Conservation (phyloP, 2,888 invertebrate genomes). For the Drosophila pseudotalamancana region DNA sequence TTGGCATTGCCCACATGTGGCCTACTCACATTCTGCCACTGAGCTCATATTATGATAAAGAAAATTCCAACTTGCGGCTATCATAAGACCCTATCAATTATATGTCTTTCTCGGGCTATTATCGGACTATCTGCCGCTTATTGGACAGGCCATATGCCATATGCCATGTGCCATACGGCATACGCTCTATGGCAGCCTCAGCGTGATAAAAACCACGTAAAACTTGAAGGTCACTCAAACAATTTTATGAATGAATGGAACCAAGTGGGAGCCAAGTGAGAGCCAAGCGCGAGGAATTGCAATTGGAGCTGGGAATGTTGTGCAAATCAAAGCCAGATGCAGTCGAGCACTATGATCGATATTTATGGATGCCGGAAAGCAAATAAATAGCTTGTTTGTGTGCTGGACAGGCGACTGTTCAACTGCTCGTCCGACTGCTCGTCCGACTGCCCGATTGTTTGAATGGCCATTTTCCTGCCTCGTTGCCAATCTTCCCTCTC, state of each 20-base stretch:
- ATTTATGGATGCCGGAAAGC: conserved; percentile 63
- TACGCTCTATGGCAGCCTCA: background rate
- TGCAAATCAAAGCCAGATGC: conserved; percentile 58
- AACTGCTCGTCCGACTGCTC: conserved; percentile 2
- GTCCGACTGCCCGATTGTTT: background rate
- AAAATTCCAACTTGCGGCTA: conserved; percentile 19
- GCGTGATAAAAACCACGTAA: conserved; percentile 56
- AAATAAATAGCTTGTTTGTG: conserved; percentile 48
- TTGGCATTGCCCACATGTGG: conserved; percentile 42
- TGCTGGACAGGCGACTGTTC: conserved; percentile 26
- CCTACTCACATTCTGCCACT: background rate
- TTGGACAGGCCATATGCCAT: conserved; percentile 31
- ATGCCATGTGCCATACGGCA: too few species aligned
- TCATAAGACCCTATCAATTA: conserved; percentile 45
- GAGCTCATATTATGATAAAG: conserved; percentile 21
- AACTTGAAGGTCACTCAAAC: conserved; percentile 11
- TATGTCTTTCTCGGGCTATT: conserved; percentile 40
- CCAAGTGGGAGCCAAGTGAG: conserved; percentile 44
- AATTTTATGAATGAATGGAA: conserved; percentile 67
- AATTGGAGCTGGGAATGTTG: conserved; percentile 2
- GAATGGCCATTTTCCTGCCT: conserved; percentile 10
- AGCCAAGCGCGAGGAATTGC: conserved; percentile 36
- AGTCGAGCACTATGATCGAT: conserved; percentile 69
- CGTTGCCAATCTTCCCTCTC: conserved; percentile 21
- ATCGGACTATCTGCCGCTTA: conserved; percentile 31